A percentile compares a stretch with the other conserved stretches of the same genome.
phyloP scores from a whole-genome alignment of 2,888 invertebrate genomes.

The Dasysyrphus albostriatus region DNA sequence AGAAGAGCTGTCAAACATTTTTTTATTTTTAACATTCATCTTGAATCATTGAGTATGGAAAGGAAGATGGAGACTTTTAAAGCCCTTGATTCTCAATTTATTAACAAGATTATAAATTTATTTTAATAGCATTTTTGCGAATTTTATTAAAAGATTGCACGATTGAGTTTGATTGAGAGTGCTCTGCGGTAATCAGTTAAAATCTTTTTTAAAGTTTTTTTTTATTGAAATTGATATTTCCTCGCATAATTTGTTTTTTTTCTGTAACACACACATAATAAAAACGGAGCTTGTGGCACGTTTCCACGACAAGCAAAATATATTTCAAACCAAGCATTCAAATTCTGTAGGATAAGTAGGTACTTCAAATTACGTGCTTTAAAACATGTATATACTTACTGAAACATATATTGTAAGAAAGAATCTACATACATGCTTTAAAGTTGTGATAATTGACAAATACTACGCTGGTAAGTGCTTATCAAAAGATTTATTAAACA shows the following conservation, averaged over 20 bases:
- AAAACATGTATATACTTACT: neutral
- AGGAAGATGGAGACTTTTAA: neutral
- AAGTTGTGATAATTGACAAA: too few relatives aligned
- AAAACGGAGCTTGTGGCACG: neutral
- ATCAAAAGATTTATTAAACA: too few relatives aligned
- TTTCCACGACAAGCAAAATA: neutral
- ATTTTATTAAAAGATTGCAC: neutral
- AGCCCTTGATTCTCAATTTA: neutral
- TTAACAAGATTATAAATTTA: neutral
- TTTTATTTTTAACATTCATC: neutral
- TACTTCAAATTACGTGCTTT: neutral
- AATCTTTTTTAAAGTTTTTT: neutral
- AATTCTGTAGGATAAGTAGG: neutral
- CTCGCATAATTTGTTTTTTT: neutral
- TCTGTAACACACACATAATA: neutral
- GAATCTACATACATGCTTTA: too few relatives aligned
- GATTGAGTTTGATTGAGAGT: neutral
- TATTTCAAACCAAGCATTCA: neutral
- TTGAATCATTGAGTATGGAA: neutral
- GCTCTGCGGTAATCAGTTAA: neutral
- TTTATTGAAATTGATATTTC: neutral
- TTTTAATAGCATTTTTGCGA: neutral
- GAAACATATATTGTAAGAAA: too few relatives aligned
- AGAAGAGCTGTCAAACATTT: neutral
- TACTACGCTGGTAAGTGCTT: too few relatives aligned